These are phyloP conservation scores for Psophia crepitans DNA, from an alignment of 2,113 vertebrate species.

Conservation along the genomic window DNA sequence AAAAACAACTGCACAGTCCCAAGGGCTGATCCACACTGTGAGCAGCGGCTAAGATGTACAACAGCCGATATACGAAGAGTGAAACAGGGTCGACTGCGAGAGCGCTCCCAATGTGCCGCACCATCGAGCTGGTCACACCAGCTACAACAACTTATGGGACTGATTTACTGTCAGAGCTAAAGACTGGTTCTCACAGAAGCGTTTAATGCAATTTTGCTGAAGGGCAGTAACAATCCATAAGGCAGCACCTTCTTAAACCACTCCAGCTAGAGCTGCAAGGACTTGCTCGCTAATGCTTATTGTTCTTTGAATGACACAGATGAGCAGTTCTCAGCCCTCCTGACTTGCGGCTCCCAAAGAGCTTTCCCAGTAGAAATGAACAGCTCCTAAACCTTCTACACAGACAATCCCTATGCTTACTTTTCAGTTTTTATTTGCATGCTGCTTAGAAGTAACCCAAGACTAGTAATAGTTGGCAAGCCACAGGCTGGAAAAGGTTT, in stretches of 20 bases:
- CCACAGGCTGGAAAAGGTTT: not conserved
- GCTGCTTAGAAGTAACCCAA: not conserved
- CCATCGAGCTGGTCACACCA: rapidly evolving
- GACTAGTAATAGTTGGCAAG: not conserved
- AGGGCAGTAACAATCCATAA: not conserved
- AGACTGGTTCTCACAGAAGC: not conserved
- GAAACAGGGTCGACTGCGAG: rapidly evolving
- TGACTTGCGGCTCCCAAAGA: not conserved
- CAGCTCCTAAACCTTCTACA: not conserved
- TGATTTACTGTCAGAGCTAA: rapidly evolving
- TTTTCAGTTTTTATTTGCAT: not conserved
- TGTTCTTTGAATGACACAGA: not conserved
- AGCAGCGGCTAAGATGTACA: too few relatives aligned
- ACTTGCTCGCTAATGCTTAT: rapidly evolving
- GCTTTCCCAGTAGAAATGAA: not conserved
- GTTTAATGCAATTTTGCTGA: not conserved
- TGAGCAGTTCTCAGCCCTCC: not conserved
- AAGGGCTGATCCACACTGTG: not conserved
- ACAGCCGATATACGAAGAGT: rapidly evolving
- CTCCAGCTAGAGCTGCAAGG: not conserved
- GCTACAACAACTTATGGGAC: not conserved
- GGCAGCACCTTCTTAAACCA: not conserved
- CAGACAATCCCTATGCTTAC: not conserved
- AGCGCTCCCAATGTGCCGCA: rapidly evolving
- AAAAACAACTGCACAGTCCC: too few relatives aligned